Evolutionary conservation across 2,797 vertebrate species (phyloP).

Genomic region (Eulemur mongoz): DNA sequence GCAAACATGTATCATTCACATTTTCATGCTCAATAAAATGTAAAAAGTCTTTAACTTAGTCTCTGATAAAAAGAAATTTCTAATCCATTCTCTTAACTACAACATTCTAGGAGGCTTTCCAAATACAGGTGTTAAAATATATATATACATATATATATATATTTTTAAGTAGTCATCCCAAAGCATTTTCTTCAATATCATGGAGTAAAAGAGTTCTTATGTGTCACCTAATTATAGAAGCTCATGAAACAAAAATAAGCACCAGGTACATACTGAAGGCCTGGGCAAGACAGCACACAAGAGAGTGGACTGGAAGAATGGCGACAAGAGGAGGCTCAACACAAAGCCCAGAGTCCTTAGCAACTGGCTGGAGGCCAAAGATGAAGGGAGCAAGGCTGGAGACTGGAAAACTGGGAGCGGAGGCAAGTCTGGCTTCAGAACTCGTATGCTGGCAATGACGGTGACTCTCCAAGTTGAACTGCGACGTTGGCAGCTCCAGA

Average conservation of each 20-base stretch:
- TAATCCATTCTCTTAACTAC: not conserved
- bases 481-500: not conserved
- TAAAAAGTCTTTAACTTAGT: not conserved
- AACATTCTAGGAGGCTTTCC: not conserved
- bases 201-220: not conserved
- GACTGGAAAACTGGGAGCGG: not conserved
- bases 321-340: too few species aligned
- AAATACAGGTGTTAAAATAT: not conserved
- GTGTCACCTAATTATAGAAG: not conserved
- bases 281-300: not conserved
- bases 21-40: not conserved
- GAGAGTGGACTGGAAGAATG: too few species aligned
- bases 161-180: not conserved
- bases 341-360: not conserved
- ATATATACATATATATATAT: too few species aligned
- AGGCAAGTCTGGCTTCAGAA: not conserved
- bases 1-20: not conserved
- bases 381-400: too few species aligned
- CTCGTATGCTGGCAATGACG: not conserved
- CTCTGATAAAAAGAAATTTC: not conserved
- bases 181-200: not conserved
- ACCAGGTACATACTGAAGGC: not conserved
- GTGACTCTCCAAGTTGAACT: not conserved
- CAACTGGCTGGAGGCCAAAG: not conserved
- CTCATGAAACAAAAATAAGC: not conserved